phyloP scores from a whole-genome alignment of 2,113 vertebrate species.

The Microcebus murinus region DNA sequence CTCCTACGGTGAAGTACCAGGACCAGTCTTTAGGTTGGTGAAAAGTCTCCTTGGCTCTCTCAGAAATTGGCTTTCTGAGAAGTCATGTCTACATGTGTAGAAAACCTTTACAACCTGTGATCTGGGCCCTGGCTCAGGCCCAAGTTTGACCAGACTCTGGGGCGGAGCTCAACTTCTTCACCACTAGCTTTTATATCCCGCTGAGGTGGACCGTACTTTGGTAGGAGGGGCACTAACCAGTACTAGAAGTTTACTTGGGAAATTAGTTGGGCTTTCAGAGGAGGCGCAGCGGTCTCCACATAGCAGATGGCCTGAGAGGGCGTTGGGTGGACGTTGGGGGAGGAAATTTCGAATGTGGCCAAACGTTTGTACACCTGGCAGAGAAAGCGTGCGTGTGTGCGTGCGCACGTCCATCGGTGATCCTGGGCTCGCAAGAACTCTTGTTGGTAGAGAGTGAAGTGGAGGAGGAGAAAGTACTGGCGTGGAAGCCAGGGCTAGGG shows the following conservation, averaged over 20 bases:
- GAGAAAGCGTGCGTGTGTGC: neutral
- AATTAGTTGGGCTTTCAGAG: neutral
- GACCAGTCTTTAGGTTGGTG: neutral
- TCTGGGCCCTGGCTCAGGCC: neutral
- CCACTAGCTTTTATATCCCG: neutral
- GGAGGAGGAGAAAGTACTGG: neutral
- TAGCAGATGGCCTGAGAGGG: fast-evolving
- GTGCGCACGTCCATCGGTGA: neutral
- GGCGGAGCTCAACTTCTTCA: neutral
- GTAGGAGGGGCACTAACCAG: too few relatives aligned
- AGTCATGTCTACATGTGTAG: neutral
- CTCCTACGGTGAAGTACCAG: fast-evolving
- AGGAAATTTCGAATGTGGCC: neutral
- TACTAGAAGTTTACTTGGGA: neutral
- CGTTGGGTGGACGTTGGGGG: neutral
- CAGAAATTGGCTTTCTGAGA: neutral
- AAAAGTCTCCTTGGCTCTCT: neutral
- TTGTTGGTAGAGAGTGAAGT: neutral
- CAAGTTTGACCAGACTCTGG: neutral
- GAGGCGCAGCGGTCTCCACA: neutral
- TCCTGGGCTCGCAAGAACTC: neutral
- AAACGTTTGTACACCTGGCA: too few relatives aligned
- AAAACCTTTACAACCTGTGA: neutral
- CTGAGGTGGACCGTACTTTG: fast-evolving
- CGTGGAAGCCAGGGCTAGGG: neutral